Evolutionary conservation across 23 tunicate genomes (phyloP), one percentile per base, ranked within the genome.

Genomic region (Ascidia mentula): DNA sequence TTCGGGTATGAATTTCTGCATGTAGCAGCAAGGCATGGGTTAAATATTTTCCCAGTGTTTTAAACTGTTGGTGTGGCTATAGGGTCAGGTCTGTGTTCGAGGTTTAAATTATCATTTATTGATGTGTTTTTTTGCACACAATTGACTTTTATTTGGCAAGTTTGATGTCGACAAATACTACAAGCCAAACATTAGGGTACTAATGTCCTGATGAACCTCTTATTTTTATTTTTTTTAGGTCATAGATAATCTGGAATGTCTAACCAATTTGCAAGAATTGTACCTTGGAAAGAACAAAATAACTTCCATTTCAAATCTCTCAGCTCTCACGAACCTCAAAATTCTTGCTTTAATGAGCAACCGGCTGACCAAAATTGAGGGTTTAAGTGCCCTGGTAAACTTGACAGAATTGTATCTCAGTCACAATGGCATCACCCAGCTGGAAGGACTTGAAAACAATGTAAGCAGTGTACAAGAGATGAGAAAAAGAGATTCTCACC

Each of bases 201-300:
- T n/a, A n/a, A n/a, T n/a, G n/a, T n/a, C n/a, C n/a, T n/a, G n/a
- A n/a, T n/a, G n/a, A n/a, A n/a, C n/a, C n/a, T n/a, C n/a, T n/a
- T n/a, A n/a, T n/a, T n/a, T n/a, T n/a, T n/a, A 17, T 46, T 75
- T 75, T 31, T 38, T 31, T 17, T 72, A 91, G 97, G 89, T 28
- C 18, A 93, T 93, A 32, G 89, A 88, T 40, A 85, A 85, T 37
- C 75, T 95, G 38, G 95, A 89, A 4, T 26, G 82, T 17, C 86
- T 89, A 3, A 40, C 73, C 12, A 82, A 85, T n/a, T 69, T 95
- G 3, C 83, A 86, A 69, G 95, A 95, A 45, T 77, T 95, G 46
- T 89, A 89, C 79, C 79, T 89, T 32, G 99, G 99, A 37, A 95
- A 95, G 38, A 95, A 95, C 80, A 95, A 95, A 80, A 86, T 95